phyloP scores from a whole-genome alignment of 2,888 invertebrate genomes.

The Heliconius ismenius region DNA sequence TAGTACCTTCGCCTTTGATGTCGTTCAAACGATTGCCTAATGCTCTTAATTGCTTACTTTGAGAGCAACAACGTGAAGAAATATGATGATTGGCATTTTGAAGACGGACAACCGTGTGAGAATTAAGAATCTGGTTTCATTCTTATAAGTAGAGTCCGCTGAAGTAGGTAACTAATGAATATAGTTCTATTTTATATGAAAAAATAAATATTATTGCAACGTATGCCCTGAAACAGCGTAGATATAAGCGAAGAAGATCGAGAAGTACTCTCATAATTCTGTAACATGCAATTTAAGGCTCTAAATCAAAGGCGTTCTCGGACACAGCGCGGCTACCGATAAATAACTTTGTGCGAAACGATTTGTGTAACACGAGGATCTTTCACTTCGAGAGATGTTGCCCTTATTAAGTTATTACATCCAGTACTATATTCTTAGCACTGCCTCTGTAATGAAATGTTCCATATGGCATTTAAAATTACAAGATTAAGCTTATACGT shows the following conservation, averaged over 20 bases:
- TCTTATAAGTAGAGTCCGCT: not conserved
- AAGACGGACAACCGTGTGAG: constrained; percentile 11
- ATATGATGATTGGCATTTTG: constrained; percentile 41
- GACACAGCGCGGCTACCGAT: constrained; percentile 70
- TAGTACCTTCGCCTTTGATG: constrained; percentile 72
- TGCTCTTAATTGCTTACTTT: constrained; percentile 67
- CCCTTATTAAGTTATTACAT: constrained; percentile 45
- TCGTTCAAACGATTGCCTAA: constrained; percentile 70
- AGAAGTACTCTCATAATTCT: constrained; percentile 61
- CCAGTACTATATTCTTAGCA: constrained; percentile 12
- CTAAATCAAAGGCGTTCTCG: constrained; percentile 71
- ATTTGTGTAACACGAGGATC: constrained; percentile 73
- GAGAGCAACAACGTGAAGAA: constrained; percentile 47
- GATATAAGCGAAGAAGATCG: too few relatives aligned
- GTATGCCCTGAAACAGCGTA: too few relatives aligned
- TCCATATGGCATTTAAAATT: not conserved
- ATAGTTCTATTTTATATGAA: not conserved
- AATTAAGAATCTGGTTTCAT: constrained; percentile 2
- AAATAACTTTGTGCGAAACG: constrained; percentile 69
- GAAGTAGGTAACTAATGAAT: not conserved
- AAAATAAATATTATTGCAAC: not conserved
- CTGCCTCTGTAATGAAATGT: constrained; percentile 1
- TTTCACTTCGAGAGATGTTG: constrained; percentile 53
- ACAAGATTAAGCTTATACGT: not conserved
- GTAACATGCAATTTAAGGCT: constrained; percentile 76